phyloP scores from a whole-genome alignment of 30 jellyfish, hydroid and myxozoan species.

The Sanderia malayensis region DNA sequence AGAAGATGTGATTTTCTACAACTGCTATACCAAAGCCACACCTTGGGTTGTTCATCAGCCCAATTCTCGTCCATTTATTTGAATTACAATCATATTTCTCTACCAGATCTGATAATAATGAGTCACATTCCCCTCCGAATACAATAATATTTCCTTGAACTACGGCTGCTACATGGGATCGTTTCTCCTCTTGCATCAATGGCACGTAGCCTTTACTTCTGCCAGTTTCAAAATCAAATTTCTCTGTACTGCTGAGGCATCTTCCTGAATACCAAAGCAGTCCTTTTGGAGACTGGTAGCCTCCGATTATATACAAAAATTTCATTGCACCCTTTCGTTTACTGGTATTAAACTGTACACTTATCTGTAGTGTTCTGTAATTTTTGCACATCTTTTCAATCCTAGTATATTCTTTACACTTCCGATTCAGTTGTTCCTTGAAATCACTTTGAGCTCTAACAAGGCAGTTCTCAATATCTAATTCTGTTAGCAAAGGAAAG shows the following conservation, averaged over 20 bases:
- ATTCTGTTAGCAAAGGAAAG: conserved; percentile 26
- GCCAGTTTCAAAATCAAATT: conserved; percentile 48
- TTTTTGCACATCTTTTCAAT: conserved; percentile 45
- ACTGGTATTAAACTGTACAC: conserved; percentile 27
- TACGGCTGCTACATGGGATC: conserved; percentile 58
- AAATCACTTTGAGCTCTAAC: not conserved
- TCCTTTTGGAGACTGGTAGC: conserved; percentile 61
- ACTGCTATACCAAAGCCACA: conserved; percentile 65
- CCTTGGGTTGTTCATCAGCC: conserved; percentile 46
- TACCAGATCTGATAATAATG: conserved; percentile 29
- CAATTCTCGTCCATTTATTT: conserved; percentile 47
- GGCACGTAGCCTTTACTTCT: conserved; percentile 50
- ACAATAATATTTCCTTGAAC: conserved; percentile 40
- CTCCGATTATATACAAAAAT: conserved; percentile 56
- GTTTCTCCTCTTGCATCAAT: conserved; percentile 52
- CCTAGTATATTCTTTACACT: not conserved
- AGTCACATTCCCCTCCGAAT: conserved; percentile 70
- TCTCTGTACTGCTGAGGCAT: conserved; percentile 57
- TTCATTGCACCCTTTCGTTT: conserved; percentile 50
- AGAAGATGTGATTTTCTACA: conserved; percentile 37
- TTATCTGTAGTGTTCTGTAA: conserved; percentile 40
- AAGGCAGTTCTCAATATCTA: not conserved
- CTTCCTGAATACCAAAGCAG: conserved; percentile 58
- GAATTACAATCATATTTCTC: conserved; percentile 53
- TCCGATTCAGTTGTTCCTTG: not conserved